A percentile compares a stretch with the other conserved stretches of the same genome.
Conservation (phyloP, 1,140 invertebrate genomes). For the Pseudomyrmex gracilis region DNA sequence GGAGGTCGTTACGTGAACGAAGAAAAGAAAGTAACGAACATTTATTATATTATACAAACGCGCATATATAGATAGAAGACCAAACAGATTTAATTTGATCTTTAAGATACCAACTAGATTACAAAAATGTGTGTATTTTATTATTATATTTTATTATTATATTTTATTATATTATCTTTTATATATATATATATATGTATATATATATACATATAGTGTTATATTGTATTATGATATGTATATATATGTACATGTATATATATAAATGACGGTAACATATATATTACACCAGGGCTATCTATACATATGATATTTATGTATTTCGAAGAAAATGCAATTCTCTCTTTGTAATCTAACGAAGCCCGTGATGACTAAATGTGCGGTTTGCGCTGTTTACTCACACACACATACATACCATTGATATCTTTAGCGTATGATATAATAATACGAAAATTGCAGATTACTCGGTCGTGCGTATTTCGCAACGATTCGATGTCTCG, state of each 20-base stretch:
- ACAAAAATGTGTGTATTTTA: conserved; percentile 76
- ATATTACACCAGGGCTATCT: conserved; percentile 77
- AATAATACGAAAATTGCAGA: conserved; percentile 39
- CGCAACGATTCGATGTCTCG: not conserved
- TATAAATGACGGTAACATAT: conserved; percentile 77
- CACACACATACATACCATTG: conserved; percentile 26
- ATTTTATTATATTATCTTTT: conserved; percentile 75
- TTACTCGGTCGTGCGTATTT: conserved; percentile 21
- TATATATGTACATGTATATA: no score
- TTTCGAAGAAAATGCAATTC: conserved; percentile 66
- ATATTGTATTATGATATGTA: no score
- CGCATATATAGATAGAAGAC: conserved; percentile 67
- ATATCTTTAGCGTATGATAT: conserved; percentile 47
- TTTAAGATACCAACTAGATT: conserved; percentile 77
- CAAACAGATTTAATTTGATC: conserved; percentile 71
- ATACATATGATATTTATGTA: conserved; percentile 79
- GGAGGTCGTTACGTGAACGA: conserved; percentile 9
- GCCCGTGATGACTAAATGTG: conserved; percentile 34
- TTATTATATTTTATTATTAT: conserved; percentile 78
- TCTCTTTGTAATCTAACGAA: conserved; percentile 56
- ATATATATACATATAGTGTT: no score
- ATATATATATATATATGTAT: no score
- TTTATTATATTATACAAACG: conserved; percentile 72
- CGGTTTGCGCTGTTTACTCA: conserved; percentile 43
- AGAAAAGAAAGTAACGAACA: conserved; percentile 58